phyloP scores from a whole-genome alignment of 2,888 invertebrate genomes.

The Allolobophora icterica region DNA sequence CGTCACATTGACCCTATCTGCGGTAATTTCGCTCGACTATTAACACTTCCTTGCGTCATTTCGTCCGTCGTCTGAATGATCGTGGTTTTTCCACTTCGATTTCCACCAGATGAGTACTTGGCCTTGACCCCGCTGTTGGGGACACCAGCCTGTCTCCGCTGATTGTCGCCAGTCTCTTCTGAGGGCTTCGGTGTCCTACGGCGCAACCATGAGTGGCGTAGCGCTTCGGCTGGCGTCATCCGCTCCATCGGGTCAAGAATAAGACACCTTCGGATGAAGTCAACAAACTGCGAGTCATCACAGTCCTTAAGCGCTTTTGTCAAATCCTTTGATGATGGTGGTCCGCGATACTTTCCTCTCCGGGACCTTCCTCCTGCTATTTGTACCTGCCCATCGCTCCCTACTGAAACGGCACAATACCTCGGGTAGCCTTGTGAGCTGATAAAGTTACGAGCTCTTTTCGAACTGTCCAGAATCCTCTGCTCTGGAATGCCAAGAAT shows the following conservation, averaged over 20 bases:
- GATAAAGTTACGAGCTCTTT: slow-evolving; percentile 91
- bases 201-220: slow-evolving; percentile 70
- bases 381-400: slow-evolving; percentile 13
- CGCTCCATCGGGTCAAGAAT: slow-evolving; percentile 96
- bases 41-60: slow-evolving; percentile 4
- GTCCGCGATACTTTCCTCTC: slow-evolving; percentile 90
- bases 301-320: slow-evolving; percentile 82
- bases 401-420: slow-evolving; percentile 80
- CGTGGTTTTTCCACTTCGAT: background rate
- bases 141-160: slow-evolving; percentile 90
- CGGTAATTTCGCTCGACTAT: slow-evolving; percentile 29
- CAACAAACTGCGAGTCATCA: slow-evolving; percentile 92
- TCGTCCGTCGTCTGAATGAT: slow-evolving; percentile 18
- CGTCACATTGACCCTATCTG: slow-evolving; percentile 32
- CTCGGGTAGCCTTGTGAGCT: slow-evolving; percentile 85
- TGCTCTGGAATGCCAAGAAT: slow-evolving; percentile 88
- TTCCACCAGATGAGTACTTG: slow-evolving; percentile 6
- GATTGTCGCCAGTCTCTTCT: slow-evolving; percentile 80
- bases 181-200: slow-evolving; percentile 49
- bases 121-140: slow-evolving; percentile 60
- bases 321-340: slow-evolving; percentile 90
- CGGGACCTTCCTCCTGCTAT: slow-evolving; percentile 80
- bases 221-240: slow-evolving; percentile 86
- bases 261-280: slow-evolving; percentile 92
- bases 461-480: slow-evolving; percentile 84